These are phyloP conservation scores for Thomomys bottae DNA, from an alignment of 2,113 vertebrate genomes.

Conservation along the genomic window DNA sequence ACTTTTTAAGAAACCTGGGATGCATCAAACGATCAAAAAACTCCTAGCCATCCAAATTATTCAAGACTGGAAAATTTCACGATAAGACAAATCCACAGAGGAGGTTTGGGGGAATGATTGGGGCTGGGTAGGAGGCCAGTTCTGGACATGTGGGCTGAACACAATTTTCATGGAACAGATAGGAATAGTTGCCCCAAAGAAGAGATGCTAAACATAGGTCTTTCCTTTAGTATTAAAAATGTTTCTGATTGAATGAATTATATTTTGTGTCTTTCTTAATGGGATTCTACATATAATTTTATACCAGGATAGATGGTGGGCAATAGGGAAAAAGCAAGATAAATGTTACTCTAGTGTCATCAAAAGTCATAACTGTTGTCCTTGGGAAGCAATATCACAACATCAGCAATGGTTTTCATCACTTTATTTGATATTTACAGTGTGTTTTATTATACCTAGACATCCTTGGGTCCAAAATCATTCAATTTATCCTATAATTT, in stretches of 20 bases:
- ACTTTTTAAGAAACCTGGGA: conserved; percentile 18
- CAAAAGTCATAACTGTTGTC: neutral
- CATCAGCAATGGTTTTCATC: neutral
- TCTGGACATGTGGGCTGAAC: neutral
- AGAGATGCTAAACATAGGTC: neutral
- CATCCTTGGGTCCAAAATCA: neutral
- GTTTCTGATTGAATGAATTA: neutral
- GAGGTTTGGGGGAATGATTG: neutral
- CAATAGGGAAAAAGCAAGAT: neutral
- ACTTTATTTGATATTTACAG: neutral
- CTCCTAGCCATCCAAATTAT: conserved; percentile 1
- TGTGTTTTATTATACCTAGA: neutral
- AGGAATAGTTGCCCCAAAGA: neutral
- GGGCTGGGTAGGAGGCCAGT: neutral
- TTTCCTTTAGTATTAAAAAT: neutral
- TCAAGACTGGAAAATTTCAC: conserved; percentile 17
- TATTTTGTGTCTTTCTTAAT: neutral
- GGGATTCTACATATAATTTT: neutral
- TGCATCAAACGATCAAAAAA: conserved; percentile 27
- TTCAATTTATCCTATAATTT: neutral
- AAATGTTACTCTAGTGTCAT: neutral
- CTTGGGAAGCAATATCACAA: neutral
- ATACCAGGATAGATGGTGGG: neutral
- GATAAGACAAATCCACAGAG: neutral
- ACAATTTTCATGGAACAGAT: neutral